A percentile compares a stretch with the other conserved stretches of the same genome.
Evolutionary conservation across 1,140 invertebrate species (phyloP).

Genomic region (Nephila pilipes): DNA sequence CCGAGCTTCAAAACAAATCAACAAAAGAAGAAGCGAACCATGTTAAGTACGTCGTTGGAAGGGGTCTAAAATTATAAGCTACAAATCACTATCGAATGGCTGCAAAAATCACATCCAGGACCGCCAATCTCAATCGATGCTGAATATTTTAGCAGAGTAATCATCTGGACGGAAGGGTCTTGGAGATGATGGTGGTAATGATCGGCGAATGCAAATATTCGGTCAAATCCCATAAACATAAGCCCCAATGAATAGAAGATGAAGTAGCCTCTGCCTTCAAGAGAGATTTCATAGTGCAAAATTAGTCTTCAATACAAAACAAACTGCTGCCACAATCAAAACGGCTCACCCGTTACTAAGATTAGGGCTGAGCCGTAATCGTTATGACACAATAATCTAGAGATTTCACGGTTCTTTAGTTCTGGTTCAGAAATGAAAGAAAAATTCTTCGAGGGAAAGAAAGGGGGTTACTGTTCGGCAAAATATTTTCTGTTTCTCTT

Average conservation of each 20-base stretch:
- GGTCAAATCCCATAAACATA: slow-evolving; percentile 60
- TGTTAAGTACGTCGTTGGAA: slow-evolving; percentile 54
- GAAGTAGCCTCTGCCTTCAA: slow-evolving; percentile 21
- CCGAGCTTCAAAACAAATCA: slow-evolving; percentile 64
- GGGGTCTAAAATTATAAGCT: slow-evolving; percentile 59
- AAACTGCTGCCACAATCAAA: not conserved
- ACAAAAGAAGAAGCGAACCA: slow-evolving; percentile 65
- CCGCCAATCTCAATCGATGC: slow-evolving; percentile 65
- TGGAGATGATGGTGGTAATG: slow-evolving; percentile 60
- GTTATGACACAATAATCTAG: not conserved
- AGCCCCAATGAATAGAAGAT: slow-evolving; percentile 63
- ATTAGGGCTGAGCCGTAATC: not conserved
- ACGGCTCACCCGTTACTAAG: not conserved
- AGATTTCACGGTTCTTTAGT: not conserved
- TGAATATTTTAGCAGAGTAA: slow-evolving; percentile 66
- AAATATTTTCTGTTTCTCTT: too few species aligned
- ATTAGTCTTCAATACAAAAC: slow-evolving; percentile 4
- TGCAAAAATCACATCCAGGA: slow-evolving; percentile 63
- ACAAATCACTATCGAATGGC: slow-evolving; percentile 68
- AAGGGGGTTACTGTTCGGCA: too few species aligned
- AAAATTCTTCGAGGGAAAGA: not conserved
- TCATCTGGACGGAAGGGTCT: slow-evolving; percentile 40
- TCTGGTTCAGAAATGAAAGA: not conserved
- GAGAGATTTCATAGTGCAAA: slow-evolving; percentile 29
- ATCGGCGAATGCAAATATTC: slow-evolving; percentile 63